Evolutionary conservation across 2,888 invertebrate genomes (phyloP).

Genomic region (Drosophila prolongata): DNA sequence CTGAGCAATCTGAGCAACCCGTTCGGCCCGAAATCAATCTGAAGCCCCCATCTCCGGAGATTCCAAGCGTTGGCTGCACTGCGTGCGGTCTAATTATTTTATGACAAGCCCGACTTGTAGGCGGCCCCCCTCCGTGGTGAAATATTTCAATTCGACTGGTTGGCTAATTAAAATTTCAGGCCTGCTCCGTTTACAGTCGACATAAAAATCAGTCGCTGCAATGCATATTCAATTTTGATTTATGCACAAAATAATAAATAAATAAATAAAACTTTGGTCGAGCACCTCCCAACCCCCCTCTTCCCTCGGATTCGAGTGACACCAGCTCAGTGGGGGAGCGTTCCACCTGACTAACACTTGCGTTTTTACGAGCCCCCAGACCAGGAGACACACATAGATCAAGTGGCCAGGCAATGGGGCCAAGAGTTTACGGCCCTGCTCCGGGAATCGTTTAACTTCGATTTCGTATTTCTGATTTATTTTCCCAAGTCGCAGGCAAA

Average conservation of each 20-base stretch:
- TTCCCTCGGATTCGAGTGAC: slow-evolving; percentile 48
- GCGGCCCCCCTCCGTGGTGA: slow-evolving; percentile 1
- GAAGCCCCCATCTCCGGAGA: slow-evolving; percentile 30
- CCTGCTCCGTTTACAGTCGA: slow-evolving; percentile 37
- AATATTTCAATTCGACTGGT: slow-evolving; percentile 42
- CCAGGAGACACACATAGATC: slow-evolving; percentile 11
- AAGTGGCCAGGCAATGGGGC: neutral
- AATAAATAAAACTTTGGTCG: slow-evolving; percentile 35
- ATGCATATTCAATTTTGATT: slow-evolving; percentile 62
- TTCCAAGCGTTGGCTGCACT: slow-evolving; percentile 53
- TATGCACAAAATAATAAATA: slow-evolving; percentile 52
- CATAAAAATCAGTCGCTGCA: slow-evolving; percentile 51
- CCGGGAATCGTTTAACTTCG: slow-evolving; percentile 59
- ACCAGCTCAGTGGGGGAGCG: slow-evolving; percentile 43
- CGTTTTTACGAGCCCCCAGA: slow-evolving; percentile 24
- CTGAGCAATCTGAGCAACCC: slow-evolving; percentile 20
- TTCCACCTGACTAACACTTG: slow-evolving; percentile 60
- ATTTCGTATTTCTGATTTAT: slow-evolving; percentile 65
- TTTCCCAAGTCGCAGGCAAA: slow-evolving; percentile 48
- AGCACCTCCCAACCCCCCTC: slow-evolving; percentile 1
- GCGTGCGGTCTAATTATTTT: slow-evolving; percentile 80
- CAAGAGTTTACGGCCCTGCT: slow-evolving; percentile 25
- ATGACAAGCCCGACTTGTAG: slow-evolving; percentile 64
- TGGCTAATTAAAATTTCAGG: slow-evolving; percentile 73
- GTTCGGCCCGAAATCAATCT: slow-evolving; percentile 27